Evolutionary conservation across 2,797 vertebrate species (phyloP), one percentile per base, ranked within the genome.

Genomic region (Picus viridis): DNA sequence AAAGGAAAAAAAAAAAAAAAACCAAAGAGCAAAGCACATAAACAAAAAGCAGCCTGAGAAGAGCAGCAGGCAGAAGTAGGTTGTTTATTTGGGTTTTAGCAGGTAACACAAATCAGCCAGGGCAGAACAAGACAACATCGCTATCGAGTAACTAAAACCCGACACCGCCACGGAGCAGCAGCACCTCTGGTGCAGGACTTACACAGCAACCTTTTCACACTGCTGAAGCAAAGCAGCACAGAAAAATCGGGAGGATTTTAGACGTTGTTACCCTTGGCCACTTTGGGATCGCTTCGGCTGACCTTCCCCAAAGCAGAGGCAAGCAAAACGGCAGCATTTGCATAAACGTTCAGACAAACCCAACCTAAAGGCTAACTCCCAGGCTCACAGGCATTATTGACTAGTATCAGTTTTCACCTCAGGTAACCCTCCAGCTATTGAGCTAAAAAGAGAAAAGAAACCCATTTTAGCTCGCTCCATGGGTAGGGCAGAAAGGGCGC

Each of bases 101-200:
- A 79, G 77, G 74, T 93, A 92, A 89, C 23, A 62, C 58, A 41
- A 54, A 89, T 57, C 23, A 87, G 79, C 57, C 69, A 53, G 90
- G 90, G 59, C 58, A 75, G 56, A 73, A 45, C 1, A 64, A 92
- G 83, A 90, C 92, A 92, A 81, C 77, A 63, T 36, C 15, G 3
- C 89, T 92, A 95, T 72, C 64, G 2, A 88, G 77, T 92, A 86
- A 84, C 93, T 56, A 93, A 77, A 95, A 94, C 83, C 64, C 53
- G 92, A 95, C 20, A 86, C 58, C 73, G 63, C 12, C 47, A 43
- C 61, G 53, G 65, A 36, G 15, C 9, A 2, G 15, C 9, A 2
- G 63, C 79, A 71, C 4, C 90, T 54, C 85, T 24, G 26, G 7
- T 3, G 39, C 64, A 76, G 64, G 51, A 54, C 81, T 83, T 24